Percentiles rank a stretch among this genome's conserved stretches.
These are phyloP conservation scores for Uloborus plumipes DNA, from an alignment of 2,888 invertebrate species.

Conservation along the genomic window DNA sequence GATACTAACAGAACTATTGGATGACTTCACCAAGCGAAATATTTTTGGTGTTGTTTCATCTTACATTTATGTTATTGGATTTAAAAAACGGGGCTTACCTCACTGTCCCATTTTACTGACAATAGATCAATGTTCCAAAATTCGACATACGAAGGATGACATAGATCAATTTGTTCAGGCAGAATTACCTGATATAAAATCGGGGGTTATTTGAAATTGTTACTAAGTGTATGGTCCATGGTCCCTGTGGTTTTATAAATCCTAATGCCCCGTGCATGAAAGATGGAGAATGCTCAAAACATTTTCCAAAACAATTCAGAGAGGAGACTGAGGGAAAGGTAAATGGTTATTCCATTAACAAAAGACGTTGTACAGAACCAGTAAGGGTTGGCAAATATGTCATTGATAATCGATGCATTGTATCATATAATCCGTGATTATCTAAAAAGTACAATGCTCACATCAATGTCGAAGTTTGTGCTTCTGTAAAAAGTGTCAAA, in stretches of 20 bases:
- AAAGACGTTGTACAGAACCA: slow-evolving; percentile 49
- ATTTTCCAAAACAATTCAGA: slow-evolving; percentile 67
- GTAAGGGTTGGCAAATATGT: not conserved
- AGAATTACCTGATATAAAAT: slow-evolving; percentile 70
- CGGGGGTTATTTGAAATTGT: slow-evolving; percentile 69
- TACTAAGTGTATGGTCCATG: slow-evolving; percentile 69
- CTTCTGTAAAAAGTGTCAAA: slow-evolving; percentile 5
- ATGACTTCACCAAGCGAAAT: slow-evolving; percentile 65
- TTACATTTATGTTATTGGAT: slow-evolving; percentile 67
- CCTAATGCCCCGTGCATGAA: slow-evolving; percentile 50
- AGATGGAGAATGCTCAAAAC: slow-evolving; percentile 65
- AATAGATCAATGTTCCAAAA: slow-evolving; percentile 50
- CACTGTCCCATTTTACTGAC: slow-evolving; percentile 66
- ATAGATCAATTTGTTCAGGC: slow-evolving; percentile 70
- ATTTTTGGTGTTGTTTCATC: slow-evolving; percentile 67
- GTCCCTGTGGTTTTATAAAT: slow-evolving; percentile 64
- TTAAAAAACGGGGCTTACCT: slow-evolving; percentile 69
- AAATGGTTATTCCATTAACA: slow-evolving; percentile 69
- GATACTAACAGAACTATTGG: slow-evolving; percentile 67
- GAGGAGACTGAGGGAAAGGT: slow-evolving; percentile 67
- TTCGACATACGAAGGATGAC: slow-evolving; percentile 59
- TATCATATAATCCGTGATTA: slow-evolving; percentile 1
- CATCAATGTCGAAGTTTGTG: slow-evolving; percentile 19
- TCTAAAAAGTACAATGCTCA: slow-evolving; percentile 7
- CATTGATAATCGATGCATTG: slow-evolving; percentile 10